Percentiles rank a stretch among this genome's conserved stretches.
These are phyloP conservation scores for Onthophagus taurus DNA, from an alignment of 1,140 invertebrate species.

Conservation along the genomic window DNA sequence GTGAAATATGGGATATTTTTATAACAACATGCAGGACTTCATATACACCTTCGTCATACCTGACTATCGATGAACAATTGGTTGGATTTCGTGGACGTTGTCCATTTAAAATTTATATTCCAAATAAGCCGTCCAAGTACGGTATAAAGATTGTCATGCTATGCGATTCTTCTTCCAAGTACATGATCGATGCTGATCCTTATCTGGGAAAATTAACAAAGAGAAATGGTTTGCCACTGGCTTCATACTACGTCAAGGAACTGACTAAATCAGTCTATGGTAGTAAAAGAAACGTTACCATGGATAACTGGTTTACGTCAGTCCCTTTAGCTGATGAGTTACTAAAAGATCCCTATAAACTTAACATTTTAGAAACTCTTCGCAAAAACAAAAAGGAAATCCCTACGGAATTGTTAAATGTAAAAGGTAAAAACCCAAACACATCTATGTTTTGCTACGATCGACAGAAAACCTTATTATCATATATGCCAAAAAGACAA, in stretches of 20 bases:
- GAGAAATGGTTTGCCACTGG: slow-evolving; percentile 20
- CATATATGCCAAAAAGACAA: not conserved
- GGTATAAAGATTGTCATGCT: slow-evolving; percentile 30
- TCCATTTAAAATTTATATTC: slow-evolving; percentile 28
- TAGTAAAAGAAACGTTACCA: slow-evolving; percentile 33
- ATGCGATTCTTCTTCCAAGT: slow-evolving; percentile 29
- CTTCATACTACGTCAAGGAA: slow-evolving; percentile 24
- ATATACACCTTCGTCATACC: slow-evolving; percentile 20
- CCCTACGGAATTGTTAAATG: not conserved
- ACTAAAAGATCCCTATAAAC: not conserved
- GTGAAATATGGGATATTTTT: slow-evolving; percentile 34
- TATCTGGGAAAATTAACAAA: slow-evolving; percentile 31
- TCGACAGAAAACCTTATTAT: not conserved
- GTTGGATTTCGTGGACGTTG: slow-evolving; percentile 20
- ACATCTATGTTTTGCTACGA: slow-evolving; percentile 1
- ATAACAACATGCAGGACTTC: slow-evolving; percentile 20
- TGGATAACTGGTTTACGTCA: slow-evolving; percentile 39
- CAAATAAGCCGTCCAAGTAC: slow-evolving; percentile 33
- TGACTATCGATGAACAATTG: slow-evolving; percentile 23
- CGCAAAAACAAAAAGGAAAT: not conserved
- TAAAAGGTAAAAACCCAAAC: not conserved
- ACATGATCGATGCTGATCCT: slow-evolving; percentile 32
- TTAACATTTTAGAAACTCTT: not conserved
- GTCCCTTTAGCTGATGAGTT: slow-evolving; percentile 25
- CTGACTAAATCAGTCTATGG: slow-evolving; percentile 24